Conservation (phyloP, 2,888 invertebrate genomes). For the Mesorhabditis belari region DNA sequence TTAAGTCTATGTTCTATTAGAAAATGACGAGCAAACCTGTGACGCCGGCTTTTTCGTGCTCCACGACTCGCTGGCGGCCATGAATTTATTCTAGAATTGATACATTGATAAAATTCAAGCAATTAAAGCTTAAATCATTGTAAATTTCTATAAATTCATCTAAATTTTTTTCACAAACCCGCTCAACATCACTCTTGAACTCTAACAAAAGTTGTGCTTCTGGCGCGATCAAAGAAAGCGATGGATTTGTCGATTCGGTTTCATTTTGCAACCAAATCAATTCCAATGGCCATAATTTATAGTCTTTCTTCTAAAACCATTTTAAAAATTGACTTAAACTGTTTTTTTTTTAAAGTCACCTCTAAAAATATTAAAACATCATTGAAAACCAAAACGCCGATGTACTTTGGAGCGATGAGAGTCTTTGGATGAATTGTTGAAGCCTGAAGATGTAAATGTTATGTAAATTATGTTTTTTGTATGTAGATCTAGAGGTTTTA, state of each 20-base stretch:
- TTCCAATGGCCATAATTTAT: not conserved
- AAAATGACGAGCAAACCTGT: no score
- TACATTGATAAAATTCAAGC: no score
- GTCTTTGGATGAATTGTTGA: not conserved
- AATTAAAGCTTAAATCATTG: not conserved
- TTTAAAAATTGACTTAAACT: not conserved
- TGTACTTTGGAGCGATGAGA: not conserved
- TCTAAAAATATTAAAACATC: not conserved
- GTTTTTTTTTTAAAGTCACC: not conserved
- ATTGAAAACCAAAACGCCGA: not conserved
- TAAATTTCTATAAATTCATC: no score
- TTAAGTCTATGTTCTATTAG: no score
- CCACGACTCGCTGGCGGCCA: not conserved
- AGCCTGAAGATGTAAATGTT: no score
- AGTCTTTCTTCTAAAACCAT: not conserved
- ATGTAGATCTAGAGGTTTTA: no score
- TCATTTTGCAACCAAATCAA: not conserved
- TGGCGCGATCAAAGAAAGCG: not conserved
- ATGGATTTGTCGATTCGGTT: not conserved
- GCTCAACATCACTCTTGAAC: not conserved
- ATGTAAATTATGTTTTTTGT: no score
- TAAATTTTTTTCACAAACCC: not conserved
- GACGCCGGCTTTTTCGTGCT: not conserved
- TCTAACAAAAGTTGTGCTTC: not conserved
- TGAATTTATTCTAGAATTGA: not conserved